Conservation (phyloP, 2,113 vertebrate species). For the Siphamia tubifer region DNA sequence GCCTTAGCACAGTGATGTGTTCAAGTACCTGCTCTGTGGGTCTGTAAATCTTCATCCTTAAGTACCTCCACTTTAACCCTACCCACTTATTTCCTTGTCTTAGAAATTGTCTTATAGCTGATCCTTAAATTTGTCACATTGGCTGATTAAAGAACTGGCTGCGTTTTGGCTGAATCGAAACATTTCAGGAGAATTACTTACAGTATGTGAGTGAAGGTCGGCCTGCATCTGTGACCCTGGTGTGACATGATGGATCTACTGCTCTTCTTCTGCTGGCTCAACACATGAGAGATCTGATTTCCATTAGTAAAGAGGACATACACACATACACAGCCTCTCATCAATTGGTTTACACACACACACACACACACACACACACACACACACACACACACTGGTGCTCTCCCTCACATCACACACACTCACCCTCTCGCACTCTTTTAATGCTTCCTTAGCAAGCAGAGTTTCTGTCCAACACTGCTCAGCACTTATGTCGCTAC, state of each 20-base stretch:
- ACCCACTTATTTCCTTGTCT: neutral
- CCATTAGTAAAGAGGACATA: slow-evolving; percentile 60
- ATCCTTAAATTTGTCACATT: slow-evolving; percentile 6
- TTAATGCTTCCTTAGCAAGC: slow-evolving; percentile 39
- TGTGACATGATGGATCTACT: slow-evolving; percentile 67
- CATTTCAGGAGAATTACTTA: slow-evolving; percentile 23
- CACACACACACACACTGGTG: neutral
- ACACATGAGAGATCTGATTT: slow-evolving; percentile 65
- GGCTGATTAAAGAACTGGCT: slow-evolving; percentile 18
- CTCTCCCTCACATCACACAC: too few species aligned
- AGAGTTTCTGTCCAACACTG: neutral
- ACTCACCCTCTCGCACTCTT: neutral
- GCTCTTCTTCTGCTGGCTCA: slow-evolving; percentile 71
- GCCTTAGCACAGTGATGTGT: neutral
- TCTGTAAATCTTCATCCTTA: neutral
- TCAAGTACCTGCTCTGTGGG: neutral
- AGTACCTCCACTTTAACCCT: neutral
- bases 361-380: slow-evolving; percentile 1
- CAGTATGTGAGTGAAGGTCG: slow-evolving; percentile 13
- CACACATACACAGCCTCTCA: neutral
- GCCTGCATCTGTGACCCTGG: neutral
- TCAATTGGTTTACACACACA: neutral
- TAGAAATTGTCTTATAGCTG: neutral
- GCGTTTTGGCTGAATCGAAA: slow-evolving; percentile 22
- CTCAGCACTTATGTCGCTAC: slow-evolving; percentile 32